Evolutionary conservation across 2,888 invertebrate genomes (phyloP).

Genomic region (Andrena chrysosceles): DNA sequence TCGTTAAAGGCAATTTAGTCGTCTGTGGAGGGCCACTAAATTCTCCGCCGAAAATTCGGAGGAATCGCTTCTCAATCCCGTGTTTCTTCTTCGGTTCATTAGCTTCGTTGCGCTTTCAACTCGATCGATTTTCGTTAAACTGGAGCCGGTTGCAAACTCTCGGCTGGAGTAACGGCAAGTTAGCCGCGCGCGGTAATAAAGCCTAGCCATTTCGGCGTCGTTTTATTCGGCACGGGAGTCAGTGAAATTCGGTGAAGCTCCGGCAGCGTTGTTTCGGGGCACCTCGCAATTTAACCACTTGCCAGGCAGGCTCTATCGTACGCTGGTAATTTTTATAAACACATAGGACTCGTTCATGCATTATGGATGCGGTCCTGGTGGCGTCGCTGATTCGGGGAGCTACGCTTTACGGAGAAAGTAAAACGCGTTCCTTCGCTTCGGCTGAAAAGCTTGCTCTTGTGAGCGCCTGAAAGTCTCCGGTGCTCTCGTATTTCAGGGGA

Average conservation of each 20-base stretch:
- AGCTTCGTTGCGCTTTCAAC: slow-evolving; percentile 16
- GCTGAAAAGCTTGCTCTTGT: neutral
- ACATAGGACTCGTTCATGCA: slow-evolving; percentile 20
- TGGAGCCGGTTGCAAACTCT: slow-evolving; percentile 4
- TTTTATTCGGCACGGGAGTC: slow-evolving; percentile 45
- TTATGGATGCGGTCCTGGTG: slow-evolving; percentile 18
- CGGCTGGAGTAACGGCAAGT: slow-evolving; percentile 50
- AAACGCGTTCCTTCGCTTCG: slow-evolving; percentile 12
- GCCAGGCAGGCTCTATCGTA: slow-evolving; percentile 10
- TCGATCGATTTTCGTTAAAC: slow-evolving; percentile 50
- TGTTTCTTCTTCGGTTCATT: slow-evolving; percentile 49
- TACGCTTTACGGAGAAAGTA: slow-evolving; percentile 37
- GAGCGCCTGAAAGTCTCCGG: neutral
- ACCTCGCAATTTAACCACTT: slow-evolving; percentile 32
- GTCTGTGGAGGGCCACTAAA: slow-evolving; percentile 9
- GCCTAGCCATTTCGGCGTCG: slow-evolving; percentile 26
- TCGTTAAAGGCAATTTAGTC: slow-evolving; percentile 8
- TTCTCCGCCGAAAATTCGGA: slow-evolving; percentile 18
- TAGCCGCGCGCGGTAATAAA: slow-evolving; percentile 37
- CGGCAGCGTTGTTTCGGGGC: slow-evolving; percentile 26
- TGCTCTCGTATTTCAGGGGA: neutral
- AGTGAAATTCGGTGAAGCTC: slow-evolving; percentile 32
- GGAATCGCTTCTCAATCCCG: slow-evolving; percentile 29
- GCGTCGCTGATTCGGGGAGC: slow-evolving; percentile 27
- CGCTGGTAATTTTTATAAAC: slow-evolving; percentile 44